Evolutionary conservation across 2,113 vertebrate species (phyloP), one percentile per base, ranked within the genome.

Genomic region (Phycodurus eques): DNA sequence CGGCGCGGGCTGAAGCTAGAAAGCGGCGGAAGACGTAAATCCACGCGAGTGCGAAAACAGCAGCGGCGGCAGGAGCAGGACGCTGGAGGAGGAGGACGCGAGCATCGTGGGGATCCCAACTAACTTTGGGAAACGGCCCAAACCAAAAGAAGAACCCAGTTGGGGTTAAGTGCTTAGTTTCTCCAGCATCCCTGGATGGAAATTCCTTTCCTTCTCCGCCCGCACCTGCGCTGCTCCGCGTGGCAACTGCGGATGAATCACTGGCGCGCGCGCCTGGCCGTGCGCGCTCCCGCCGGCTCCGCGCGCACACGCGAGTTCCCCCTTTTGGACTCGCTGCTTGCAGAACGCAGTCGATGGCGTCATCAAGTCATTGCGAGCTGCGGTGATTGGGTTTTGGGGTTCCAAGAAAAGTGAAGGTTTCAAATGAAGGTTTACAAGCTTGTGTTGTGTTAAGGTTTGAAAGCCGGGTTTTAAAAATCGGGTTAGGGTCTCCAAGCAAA

Each of bases 191-290:
- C 82, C 75, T 12, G 75, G 9, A 14, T 67, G 66, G 35, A 3
- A 39, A 39, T 6, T 39, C 44, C 47, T 80, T 70, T 84, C 44
- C 47, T 80, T 20, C 80, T 87, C 83, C 86, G 83, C 88, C 86
- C 88, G 90, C 86, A 83, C 35, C 35, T 17, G 31, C 59, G 59
- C 59, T 5, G 31, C 80, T 54, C 76, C 67, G 86, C 78, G 78
- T 80, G 82, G 70, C 82, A 87, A 80, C 80, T 90, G 90, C 88
- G 85, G 86, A 87, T 79, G 84, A 86, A 87, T 90, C 75, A 69
- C 76, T 31, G 73, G 78, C 75, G 76, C 71, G 76, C 71, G 86
- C 85, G 80, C 31, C 60, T 73, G 70, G 76, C 35, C 75, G 85
- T 76, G 80, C 89, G 79, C 80, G 83, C 79, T 59, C 73, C 83